These are phyloP conservation scores for Chionoecetes opilio DNA, from an alignment of 1,140 invertebrate species.

Conservation along the genomic window DNA sequence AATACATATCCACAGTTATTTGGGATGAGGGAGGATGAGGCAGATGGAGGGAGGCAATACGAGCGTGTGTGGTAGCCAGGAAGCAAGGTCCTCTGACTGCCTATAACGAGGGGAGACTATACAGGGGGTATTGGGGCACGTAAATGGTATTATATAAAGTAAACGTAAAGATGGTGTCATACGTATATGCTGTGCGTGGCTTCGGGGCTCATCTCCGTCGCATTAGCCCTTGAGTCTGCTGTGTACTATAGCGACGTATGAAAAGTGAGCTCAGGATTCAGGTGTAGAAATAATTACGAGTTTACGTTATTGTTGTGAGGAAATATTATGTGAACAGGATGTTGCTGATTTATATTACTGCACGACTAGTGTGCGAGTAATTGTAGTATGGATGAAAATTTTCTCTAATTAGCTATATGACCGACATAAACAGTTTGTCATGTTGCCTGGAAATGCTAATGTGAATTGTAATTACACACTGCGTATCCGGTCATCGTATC, in stretches of 20 bases:
- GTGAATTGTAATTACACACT: neutral
- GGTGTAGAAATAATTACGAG: neutral
- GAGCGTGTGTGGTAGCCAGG: neutral
- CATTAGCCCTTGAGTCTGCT: too few species aligned
- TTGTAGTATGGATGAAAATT: constrained; percentile 17
- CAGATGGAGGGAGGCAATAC: neutral
- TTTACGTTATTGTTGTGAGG: neutral
- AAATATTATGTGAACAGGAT: constrained; percentile 2
- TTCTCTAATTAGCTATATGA: neutral
- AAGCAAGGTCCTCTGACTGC: neutral
- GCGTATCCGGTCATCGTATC: neutral
- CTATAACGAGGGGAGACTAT: neutral
- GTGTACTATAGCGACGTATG: neutral
- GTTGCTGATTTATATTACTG: neutral
- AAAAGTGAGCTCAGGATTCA: neutral
- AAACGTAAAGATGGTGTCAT: too few species aligned
- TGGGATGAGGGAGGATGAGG: too few species aligned
- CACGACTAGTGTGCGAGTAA: neutral
- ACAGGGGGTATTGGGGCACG: too few species aligned
- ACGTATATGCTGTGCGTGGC: too few species aligned
- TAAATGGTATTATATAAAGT: too few species aligned
- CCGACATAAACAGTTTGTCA: neutral
- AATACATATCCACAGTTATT: too few species aligned
- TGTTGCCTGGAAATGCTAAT: neutral
- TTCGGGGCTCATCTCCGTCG: too few species aligned